Percentiles rank a stretch among this genome's conserved stretches.
Conservation (phyloP, 2,113 vertebrate genomes). For the Oceanodroma tethys region DNA sequence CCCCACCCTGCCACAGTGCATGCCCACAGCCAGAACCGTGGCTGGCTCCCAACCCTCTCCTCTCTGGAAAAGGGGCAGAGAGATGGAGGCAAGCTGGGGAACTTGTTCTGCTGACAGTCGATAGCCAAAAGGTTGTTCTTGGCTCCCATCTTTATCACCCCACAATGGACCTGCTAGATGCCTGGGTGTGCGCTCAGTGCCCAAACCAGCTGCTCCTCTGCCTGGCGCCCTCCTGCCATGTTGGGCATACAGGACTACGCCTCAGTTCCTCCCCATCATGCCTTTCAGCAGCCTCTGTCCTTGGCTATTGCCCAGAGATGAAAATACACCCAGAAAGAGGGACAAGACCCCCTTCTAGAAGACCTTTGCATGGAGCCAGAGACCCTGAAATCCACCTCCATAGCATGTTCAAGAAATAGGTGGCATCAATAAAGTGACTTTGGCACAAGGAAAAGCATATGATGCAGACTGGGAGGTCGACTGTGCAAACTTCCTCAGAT, state of each 20-base stretch:
- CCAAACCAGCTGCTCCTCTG: background rate
- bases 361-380: background rate
- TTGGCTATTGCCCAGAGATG: background rate
- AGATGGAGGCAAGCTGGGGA: background rate
- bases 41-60: background rate
- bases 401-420: background rate
- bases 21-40: background rate
- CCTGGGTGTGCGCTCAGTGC: background rate
- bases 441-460: background rate
- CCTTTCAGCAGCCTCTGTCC: background rate
- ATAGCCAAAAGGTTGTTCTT: background rate
- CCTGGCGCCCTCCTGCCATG: background rate
- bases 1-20: rapidly evolving
- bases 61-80: background rate
- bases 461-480: background rate
- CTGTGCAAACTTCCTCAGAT: background rate
- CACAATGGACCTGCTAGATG: background rate
- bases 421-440: background rate
- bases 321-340: background rate
- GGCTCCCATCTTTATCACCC: background rate
- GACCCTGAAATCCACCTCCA: background rate
- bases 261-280: background rate
- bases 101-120: background rate
- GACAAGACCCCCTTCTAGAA: background rate
- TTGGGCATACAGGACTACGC: background rate